phyloP scores from a whole-genome alignment of 1,140 invertebrate genomes.

The Ladona fulva region DNA sequence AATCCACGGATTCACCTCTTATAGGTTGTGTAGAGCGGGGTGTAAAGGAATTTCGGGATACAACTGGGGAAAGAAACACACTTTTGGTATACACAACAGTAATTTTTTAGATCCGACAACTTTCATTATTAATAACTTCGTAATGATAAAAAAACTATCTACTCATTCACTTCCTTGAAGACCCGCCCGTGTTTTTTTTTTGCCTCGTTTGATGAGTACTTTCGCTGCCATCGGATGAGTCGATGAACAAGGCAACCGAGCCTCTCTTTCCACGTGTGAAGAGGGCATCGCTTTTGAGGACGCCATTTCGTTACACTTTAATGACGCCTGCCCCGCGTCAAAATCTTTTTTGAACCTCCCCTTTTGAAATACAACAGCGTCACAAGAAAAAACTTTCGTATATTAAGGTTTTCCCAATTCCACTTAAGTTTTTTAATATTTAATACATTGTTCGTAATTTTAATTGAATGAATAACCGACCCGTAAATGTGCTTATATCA shows the following conservation, averaged over 20 bases:
- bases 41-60: background rate
- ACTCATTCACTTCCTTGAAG: background rate
- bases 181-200: no score
- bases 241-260: no score
- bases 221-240: no score
- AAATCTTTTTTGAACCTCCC: no score
- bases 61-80: background rate
- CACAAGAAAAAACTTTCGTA: background rate
- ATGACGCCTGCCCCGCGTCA: no score
- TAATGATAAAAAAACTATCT: slow-evolving; percentile 2
- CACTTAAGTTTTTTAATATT: background rate
- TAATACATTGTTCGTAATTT: slow-evolving; percentile 1
- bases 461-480: background rate
- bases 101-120: background rate
- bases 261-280: no score
- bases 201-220: no score
- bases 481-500: background rate
- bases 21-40: no score
- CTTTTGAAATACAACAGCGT: no score
- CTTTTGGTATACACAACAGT: slow-evolving; percentile 9
- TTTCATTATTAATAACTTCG: background rate
- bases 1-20: no score
- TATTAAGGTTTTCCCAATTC: background rate
- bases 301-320: no score
- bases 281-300: no score